Conservation (phyloP, 2,888 invertebrate genomes). For the Norana najaformis region DNA sequence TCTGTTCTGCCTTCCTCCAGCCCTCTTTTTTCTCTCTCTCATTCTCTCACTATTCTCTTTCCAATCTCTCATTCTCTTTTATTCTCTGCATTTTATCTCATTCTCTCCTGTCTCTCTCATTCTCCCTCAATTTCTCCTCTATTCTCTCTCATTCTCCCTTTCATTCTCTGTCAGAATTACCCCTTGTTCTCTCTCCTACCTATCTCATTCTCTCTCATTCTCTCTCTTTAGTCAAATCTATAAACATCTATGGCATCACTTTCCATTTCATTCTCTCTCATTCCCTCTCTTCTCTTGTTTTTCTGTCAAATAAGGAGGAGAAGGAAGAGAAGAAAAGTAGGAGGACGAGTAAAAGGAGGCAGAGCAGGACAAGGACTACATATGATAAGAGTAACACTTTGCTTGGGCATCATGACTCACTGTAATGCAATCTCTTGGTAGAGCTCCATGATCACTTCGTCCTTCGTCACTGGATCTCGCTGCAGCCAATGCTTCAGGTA, state of each 20-base stretch:
- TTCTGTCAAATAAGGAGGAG: no score
- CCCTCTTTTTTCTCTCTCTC: background rate
- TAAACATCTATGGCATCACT: no score
- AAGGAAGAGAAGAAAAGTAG: no score
- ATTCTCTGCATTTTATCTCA: background rate
- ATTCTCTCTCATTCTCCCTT: background rate
- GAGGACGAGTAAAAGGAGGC: no score
- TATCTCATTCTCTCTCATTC: no score
- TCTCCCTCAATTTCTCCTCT: no score
- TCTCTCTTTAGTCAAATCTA: no score
- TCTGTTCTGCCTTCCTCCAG: background rate
- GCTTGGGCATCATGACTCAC: conserved; percentile 47
- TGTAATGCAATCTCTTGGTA: conserved; percentile 54
- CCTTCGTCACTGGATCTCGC: conserved; percentile 50
- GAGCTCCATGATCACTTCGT: conserved; percentile 53
- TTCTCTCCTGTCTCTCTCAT: background rate
- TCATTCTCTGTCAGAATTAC: no score
- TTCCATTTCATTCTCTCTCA: no score
- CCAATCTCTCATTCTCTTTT: background rate
- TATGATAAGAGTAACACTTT: background rate
- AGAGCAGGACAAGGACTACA: background rate
- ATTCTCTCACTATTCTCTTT: background rate
- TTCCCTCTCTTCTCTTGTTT: no score
- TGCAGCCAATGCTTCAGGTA: conserved; percentile 52
- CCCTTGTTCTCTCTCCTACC: no score